phyloP scores from a whole-genome alignment of 2,888 invertebrate genomes.

The Hedya salicella region DNA sequence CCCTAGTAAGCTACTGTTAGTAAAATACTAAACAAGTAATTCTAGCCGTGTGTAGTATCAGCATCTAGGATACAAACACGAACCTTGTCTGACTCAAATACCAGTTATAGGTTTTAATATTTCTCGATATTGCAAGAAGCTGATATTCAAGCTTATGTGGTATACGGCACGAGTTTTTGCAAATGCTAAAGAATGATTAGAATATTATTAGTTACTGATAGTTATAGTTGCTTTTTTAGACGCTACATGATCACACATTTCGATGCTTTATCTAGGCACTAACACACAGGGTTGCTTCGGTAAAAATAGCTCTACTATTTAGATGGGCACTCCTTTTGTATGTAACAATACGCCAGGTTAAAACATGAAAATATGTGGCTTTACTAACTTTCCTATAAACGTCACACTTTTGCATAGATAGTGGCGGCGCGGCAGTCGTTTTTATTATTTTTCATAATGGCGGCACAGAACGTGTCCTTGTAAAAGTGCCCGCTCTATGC shows the following conservation, averaged over 20 bases:
- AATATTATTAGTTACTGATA: constrained; percentile 37
- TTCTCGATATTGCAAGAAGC: background rate
- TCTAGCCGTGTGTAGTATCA: background rate
- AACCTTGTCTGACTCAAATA: background rate
- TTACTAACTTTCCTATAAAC: background rate
- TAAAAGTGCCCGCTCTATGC: background rate
- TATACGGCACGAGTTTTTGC: background rate
- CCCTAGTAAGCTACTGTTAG: no score
- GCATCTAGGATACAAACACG: background rate
- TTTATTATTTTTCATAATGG: background rate
- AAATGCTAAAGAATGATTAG: constrained; percentile 17
- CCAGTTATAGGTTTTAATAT: no score
- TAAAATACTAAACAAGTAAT: background rate
- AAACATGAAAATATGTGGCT: background rate
- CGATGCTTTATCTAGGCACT: constrained; percentile 64
- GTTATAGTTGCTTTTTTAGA: constrained; percentile 66
- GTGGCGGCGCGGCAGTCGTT: background rate
- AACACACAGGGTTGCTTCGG: constrained; percentile 37
- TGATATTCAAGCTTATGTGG: background rate
- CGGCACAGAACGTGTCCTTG: background rate
- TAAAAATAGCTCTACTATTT: constrained; percentile 15
- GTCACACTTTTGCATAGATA: background rate
- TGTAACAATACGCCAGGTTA: no score
- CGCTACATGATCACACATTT: constrained; percentile 77
- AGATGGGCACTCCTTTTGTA: constrained; percentile 4